phyloP scores from a whole-genome alignment of 2,888 invertebrate species.

The Coremacera marginata region DNA sequence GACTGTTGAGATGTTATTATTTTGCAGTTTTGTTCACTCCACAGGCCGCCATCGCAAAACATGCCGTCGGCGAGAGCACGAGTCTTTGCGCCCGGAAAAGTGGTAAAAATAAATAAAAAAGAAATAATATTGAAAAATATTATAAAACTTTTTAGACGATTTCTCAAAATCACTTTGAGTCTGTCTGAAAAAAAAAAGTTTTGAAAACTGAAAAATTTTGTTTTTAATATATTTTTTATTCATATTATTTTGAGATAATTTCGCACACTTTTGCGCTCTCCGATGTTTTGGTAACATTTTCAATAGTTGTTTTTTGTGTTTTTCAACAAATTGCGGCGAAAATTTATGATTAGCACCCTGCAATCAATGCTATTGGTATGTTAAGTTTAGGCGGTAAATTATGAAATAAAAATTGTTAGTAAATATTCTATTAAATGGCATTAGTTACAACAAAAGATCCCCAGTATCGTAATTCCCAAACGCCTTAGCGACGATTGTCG shows the following conservation, averaged over 20 bases:
- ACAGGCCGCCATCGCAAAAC: too few relatives aligned
- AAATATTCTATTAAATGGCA: too few relatives aligned
- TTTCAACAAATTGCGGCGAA: neutral
- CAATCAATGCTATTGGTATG: too few relatives aligned
- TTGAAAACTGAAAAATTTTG: neutral
- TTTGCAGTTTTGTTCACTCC: conserved; percentile 5
- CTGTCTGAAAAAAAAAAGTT: neutral
- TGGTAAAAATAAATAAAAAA: too few relatives aligned
- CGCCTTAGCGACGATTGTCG: too few relatives aligned
- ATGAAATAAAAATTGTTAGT: too few relatives aligned
- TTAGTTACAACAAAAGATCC: too few relatives aligned
- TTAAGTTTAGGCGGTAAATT: too few relatives aligned
- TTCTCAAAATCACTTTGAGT: conserved; percentile 27
- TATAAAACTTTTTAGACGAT: neutral
- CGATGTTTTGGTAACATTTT: too few relatives aligned
- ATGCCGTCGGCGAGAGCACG: too few relatives aligned
- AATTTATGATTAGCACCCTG: neutral
- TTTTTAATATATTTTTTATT: neutral
- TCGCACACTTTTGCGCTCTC: neutral
- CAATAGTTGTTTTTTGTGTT: neutral
- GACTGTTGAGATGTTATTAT: conserved; percentile 24
- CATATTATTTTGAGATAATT: neutral
- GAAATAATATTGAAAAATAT: neutral
- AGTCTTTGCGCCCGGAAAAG: too few relatives aligned
- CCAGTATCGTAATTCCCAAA: too few relatives aligned